Evolutionary conservation across 2,888 invertebrate genomes (phyloP).

Genomic region (Panopea generosa): DNA sequence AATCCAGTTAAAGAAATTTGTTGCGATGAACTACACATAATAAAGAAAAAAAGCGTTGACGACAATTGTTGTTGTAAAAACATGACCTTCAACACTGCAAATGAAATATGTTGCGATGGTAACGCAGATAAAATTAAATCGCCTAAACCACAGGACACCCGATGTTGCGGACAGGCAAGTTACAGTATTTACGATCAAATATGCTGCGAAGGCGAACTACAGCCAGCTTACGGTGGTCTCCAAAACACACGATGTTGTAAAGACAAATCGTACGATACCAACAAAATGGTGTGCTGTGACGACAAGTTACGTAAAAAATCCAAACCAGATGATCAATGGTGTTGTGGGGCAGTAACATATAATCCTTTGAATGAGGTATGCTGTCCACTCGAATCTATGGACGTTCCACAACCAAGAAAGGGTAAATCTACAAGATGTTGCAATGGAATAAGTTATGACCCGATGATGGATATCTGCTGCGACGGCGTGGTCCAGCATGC

Average conservation of each 20-base stretch:
- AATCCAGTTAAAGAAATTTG: conserved; percentile 43
- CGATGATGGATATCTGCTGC: conserved; percentile 52
- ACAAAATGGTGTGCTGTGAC: conserved; percentile 40
- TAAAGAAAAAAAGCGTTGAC: conserved; percentile 34
- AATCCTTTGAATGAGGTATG: conserved; percentile 49
- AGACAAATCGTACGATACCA: conserved; percentile 36
- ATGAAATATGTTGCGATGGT: conserved; percentile 50
- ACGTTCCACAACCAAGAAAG: conserved; percentile 43
- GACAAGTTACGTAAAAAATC: conserved; percentile 38
- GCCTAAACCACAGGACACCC: conserved; percentile 28
- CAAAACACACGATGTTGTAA: conserved; percentile 46
- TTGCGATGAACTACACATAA: conserved; percentile 47
- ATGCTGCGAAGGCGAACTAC: conserved; percentile 36
- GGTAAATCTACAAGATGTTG: conserved; percentile 49
- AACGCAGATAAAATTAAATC: conserved; percentile 25
- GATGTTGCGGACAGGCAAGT: conserved; percentile 37
- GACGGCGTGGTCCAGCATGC: conserved; percentile 51
- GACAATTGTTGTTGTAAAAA: conserved; percentile 58
- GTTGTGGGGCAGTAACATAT: conserved; percentile 46
- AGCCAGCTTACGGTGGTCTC: conserved; percentile 31
- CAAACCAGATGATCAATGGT: conserved; percentile 42
- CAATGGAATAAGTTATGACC: conserved; percentile 42
- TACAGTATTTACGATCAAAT: conserved; percentile 36
- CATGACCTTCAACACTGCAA: conserved; percentile 38
- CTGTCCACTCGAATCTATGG: conserved; percentile 32